phyloP scores from a whole-genome alignment of 2,113 vertebrate species.

The Myodes glareolus region DNA sequence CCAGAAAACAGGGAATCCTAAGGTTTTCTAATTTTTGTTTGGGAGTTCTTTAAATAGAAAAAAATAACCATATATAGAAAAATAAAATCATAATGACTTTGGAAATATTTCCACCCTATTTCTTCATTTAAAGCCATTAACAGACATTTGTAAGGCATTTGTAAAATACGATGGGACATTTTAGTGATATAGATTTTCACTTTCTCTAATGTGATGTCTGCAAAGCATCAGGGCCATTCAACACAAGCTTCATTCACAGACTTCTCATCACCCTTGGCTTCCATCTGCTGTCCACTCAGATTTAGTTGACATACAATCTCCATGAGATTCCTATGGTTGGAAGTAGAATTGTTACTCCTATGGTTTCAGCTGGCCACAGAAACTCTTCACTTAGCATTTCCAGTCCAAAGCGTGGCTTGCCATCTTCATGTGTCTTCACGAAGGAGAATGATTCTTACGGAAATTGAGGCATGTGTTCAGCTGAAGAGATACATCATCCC shows the following conservation, averaged over 20 bases:
- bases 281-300: not conserved
- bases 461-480: not conserved
- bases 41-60: not conserved
- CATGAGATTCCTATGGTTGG: not conserved
- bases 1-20: not conserved
- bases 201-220: not conserved
- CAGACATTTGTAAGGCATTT: not conserved
- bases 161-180: not conserved
- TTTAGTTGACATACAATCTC: not conserved
- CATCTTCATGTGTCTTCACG: no score
- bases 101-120: not conserved
- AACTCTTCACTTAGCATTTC: not conserved
- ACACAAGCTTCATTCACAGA: accelerated
- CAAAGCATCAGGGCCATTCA: not conserved
- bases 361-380: not conserved
- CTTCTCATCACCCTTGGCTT: not conserved
- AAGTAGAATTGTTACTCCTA: not conserved
- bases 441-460: not conserved
- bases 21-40: not conserved
- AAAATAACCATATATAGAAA: not conserved
- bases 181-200: not conserved
- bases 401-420: not conserved
- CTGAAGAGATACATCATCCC: not conserved
- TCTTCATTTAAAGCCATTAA: not conserved
- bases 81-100: not conserved